Conservation (phyloP, 2,113 vertebrate species). For the Globicephala melas region DNA sequence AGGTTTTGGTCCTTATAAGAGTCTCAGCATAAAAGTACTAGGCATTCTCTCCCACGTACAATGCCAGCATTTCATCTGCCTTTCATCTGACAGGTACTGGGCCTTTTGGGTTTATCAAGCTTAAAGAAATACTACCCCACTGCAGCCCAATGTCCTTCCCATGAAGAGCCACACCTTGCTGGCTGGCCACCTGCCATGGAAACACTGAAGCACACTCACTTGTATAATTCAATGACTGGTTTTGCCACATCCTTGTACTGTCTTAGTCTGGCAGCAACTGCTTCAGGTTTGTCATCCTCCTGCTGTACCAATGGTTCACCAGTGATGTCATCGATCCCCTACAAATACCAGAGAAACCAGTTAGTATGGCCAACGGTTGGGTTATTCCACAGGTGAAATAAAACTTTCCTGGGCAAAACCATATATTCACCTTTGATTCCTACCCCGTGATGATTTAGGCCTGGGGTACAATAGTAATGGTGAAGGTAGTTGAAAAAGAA, state of each 20-base stretch:
- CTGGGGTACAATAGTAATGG: not conserved
- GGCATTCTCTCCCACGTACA: not conserved
- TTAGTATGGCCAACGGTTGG: not conserved
- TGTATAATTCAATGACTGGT: slow-evolving; percentile 94
- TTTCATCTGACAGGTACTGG: not conserved
- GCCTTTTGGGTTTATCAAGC: not conserved
- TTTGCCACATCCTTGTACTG: slow-evolving; percentile 97
- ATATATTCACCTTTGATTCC: not conserved
- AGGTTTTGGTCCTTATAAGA: not conserved
- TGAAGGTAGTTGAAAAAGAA: not conserved
- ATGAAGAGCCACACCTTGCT: rapidly evolving
- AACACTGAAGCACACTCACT: slow-evolving; percentile 82
- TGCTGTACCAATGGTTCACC: slow-evolving; percentile 92
- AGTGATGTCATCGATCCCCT: slow-evolving; percentile 93
- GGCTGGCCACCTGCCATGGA: rapidly evolving
- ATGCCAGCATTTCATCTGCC: not conserved
- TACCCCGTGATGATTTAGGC: not conserved
- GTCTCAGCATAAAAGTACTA: not conserved
- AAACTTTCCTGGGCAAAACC: not conserved
- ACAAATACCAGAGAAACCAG: slow-evolving; percentile 38
- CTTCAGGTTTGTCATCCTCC: slow-evolving; percentile 93
- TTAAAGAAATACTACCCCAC: not conserved
- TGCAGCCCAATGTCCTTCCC: not conserved
- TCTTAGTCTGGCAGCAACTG: slow-evolving; percentile 89
- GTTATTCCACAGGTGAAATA: not conserved